Conservation (phyloP, 2,888 invertebrate genomes). For the Cephus pulcher region DNA sequence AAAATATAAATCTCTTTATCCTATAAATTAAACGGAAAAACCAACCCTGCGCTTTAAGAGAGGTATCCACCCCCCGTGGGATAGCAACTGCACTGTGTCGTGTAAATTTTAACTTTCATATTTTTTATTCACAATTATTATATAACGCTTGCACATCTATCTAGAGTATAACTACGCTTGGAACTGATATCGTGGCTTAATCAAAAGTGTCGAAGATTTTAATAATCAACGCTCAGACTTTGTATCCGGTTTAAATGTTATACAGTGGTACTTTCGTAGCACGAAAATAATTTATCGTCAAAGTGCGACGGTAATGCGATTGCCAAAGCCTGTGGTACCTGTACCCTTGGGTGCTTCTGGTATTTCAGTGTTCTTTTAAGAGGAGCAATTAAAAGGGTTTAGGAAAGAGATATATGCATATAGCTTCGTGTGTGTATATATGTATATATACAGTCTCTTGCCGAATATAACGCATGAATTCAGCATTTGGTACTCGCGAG, state of each 20-base stretch:
- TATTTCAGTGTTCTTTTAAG: background rate
- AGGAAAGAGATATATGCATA: background rate
- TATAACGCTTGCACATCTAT: background rate
- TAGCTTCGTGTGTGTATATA: background rate
- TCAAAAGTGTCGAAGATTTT: background rate
- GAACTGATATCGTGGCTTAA: background rate
- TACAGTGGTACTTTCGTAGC: background rate
- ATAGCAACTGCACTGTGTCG: background rate
- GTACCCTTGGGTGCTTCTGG: background rate
- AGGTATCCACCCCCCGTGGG: background rate
- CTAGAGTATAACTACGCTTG: background rate
- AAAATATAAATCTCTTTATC: background rate
- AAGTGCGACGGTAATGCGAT: background rate
- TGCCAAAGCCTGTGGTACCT: background rate
- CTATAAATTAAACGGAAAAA: background rate
- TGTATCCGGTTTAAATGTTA: background rate
- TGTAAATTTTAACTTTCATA: background rate
- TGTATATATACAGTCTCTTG: background rate
- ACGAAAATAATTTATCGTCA: background rate
- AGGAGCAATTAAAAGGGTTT: background rate
- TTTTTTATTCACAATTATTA: background rate
- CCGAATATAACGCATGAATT: background rate
- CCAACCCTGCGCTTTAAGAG: constrained; percentile 9
- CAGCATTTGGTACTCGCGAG: background rate
- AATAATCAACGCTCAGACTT: background rate